Percentiles rank a stretch among this genome's conserved stretches.
phyloP scores from a whole-genome alignment of 2,888 invertebrate species.

The Bruchidius siliquastri region DNA sequence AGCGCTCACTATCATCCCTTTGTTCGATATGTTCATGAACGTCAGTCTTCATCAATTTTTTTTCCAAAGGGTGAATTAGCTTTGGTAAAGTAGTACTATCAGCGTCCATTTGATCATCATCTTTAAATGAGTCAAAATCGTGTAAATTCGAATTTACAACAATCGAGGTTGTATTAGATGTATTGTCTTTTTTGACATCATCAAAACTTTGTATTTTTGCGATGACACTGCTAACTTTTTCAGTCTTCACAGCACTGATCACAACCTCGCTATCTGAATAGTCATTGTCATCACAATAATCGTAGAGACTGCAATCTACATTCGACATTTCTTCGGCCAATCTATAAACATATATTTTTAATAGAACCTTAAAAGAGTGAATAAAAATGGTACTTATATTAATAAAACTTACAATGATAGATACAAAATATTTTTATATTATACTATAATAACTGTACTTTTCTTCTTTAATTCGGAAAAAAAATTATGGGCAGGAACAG shows the following conservation, averaged over 20 bases:
- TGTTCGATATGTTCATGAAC: not conserved
- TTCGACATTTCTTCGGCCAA: slow-evolving; percentile 36
- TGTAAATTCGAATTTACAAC: not conserved
- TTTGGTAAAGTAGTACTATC: not conserved
- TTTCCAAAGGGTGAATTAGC: not conserved
- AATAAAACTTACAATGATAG: too few species aligned
- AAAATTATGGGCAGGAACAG: too few species aligned
- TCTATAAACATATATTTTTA: slow-evolving; percentile 15
- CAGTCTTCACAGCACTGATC: not conserved
- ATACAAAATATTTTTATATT: too few species aligned
- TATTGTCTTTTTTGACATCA: not conserved
- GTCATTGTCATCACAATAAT: slow-evolving; percentile 21
- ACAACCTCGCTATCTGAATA: slow-evolving; percentile 1
- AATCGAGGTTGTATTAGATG: not conserved
- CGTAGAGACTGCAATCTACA: slow-evolving; percentile 33
- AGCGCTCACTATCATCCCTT: not conserved
- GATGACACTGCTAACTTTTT: slow-evolving; percentile 3
- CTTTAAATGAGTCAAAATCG: not conserved
- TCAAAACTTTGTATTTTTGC: not conserved
- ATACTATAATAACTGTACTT: too few species aligned
- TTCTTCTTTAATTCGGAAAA: too few species aligned
- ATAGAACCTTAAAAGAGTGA: too few species aligned
- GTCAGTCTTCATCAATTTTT: too few species aligned
- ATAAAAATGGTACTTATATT: too few species aligned
- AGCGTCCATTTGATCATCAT: not conserved